A percentile compares a stretch with the other conserved stretches of the same genome.
These are phyloP conservation scores for Acleris cristana DNA, from an alignment of 2,888 invertebrate genomes.

Conservation along the genomic window DNA sequence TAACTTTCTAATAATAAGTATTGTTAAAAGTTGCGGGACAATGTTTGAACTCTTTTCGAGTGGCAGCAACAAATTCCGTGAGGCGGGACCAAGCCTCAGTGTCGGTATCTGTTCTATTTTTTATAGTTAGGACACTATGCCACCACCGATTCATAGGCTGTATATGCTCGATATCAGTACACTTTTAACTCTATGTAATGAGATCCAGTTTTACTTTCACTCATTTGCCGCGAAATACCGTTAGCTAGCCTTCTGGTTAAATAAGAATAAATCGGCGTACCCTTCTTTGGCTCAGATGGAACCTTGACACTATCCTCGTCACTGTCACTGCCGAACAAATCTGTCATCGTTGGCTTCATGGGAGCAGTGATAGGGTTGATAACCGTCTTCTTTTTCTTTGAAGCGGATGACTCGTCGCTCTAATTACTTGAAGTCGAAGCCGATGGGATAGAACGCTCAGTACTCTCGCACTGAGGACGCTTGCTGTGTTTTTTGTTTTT, in stretches of 20 bases:
- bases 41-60: too few relatives aligned
- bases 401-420: neutral
- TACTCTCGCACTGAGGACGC: neutral
- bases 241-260: conserved; percentile 2
- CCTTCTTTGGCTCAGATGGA: too few relatives aligned
- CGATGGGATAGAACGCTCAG: neutral
- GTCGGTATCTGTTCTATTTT: conserved; percentile 4
- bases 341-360: too few relatives aligned
- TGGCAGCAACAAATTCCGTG: neutral
- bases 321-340: too few relatives aligned
- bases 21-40: too few relatives aligned
- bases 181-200: neutral
- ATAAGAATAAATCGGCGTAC: too few relatives aligned
- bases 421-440: neutral
- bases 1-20: too few relatives aligned
- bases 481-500: neutral
- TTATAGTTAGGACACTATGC: conserved; percentile 1
- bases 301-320: too few relatives aligned
- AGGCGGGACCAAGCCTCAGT: conserved; percentile 1
- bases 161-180: neutral
- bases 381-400: neutral
- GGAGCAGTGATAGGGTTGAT: neutral
- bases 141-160: conserved; percentile 6
- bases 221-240: neutral
- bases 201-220: conserved; percentile 2